Base-by-base conservation (phyloP, 1,140 invertebrate species). In the Drosophila pruinosa region DNA sequence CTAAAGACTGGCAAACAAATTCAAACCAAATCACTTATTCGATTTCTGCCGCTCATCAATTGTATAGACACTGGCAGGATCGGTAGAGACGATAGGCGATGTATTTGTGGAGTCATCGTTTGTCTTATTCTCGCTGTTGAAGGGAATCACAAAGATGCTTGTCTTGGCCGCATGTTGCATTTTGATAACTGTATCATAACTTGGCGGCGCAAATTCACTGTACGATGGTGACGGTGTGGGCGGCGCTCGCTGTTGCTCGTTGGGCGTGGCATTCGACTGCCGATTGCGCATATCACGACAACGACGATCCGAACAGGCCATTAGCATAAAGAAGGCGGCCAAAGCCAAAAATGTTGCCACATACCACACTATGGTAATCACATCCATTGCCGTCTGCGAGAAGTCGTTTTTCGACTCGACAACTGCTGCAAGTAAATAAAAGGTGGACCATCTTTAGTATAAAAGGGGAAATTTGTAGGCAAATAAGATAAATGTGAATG, bases 291-390 rank as follows among this genome's bases (percentile, higher is more conserved):
- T 72, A 45, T 86, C 65, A 5, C 74, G 79, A 14, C 90, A 91
- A 1, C 80, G 61, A 1, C 90, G 69, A 70, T 91, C 90, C 47
- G 90, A 91, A 22, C 90, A 91, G 24, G 90, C 90, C 90, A 91
- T 91, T 8, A 91, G 82, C 64, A 91, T 72, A 50, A 91, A 91
- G 71, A 91, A 91, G 15, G 90, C 90, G 5, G 81, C 89, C 21
- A 91, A 54, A 6, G 90, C 90, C 59, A 91, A 19, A 57, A 91
- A 91, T 12, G 90, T 91, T 36, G 90, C 88, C 50, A 91, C 81
- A 71, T 91, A 91, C 90, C 90, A 91, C 15, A 91, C 77, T 36
- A 91, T 89, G n/a, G 90, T 91, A 22, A 91, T 90, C 19, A 90
- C 82, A 72, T 91, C 90, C 90, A 91, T 91, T 3, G 90, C 89